These are phyloP conservation scores for Gymnothorax javanicus DNA, from an alignment of 2,797 vertebrate species.

Conservation along the genomic window DNA sequence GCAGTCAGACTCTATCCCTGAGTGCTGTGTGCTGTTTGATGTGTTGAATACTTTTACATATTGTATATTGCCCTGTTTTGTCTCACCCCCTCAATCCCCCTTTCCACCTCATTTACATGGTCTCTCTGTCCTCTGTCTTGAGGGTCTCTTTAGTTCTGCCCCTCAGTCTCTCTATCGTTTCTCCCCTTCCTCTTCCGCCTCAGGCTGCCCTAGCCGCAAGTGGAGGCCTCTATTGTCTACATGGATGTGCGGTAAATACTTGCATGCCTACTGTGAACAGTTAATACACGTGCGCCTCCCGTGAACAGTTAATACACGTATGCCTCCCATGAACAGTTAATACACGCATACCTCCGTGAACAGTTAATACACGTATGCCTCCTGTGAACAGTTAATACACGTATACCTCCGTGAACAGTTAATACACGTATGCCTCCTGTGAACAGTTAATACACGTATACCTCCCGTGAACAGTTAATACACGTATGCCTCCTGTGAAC, in stretches of 20 bases:
- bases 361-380: too few species aligned
- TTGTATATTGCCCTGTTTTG: neutral
- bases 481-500: too few species aligned
- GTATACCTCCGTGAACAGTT: too few species aligned
- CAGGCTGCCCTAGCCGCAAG: constrained; percentile 88
- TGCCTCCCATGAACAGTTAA: too few species aligned
- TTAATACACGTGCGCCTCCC: too few species aligned
- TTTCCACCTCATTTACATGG: neutral
- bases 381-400: too few species aligned
- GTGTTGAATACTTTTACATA: neutral
- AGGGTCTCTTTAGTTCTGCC: constrained; percentile 7
- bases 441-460: too few species aligned
- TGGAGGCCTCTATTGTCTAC: constrained; percentile 90
- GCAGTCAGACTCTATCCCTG: neutral
- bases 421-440: too few species aligned
- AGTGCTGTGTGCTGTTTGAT: neutral
- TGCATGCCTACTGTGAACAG: constrained; percentile 31
- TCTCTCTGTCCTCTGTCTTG: neutral
- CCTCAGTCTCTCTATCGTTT: neutral
- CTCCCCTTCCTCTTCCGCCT: constrained; percentile 55
- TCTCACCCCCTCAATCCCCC: neutral
- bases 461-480: too few species aligned
- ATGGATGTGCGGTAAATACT: constrained; percentile 85
- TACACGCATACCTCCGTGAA: too few species aligned
- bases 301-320: too few species aligned